A percentile compares a stretch with the other conserved stretches of the same genome.
Conservation (phyloP, 92 coral and sea anemone genomes). For the Metridium senile region DNA sequence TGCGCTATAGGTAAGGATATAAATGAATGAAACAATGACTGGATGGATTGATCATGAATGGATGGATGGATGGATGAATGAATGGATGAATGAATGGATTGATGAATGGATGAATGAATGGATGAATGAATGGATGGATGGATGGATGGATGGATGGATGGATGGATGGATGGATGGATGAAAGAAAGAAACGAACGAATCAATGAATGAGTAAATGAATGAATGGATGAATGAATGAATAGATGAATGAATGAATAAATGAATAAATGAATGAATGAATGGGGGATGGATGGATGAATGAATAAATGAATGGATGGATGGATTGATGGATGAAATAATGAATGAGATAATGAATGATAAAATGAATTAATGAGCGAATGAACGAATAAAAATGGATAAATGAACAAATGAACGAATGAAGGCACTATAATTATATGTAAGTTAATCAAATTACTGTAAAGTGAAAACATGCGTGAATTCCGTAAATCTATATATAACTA, state of each 20-base stretch:
- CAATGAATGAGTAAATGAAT: not conserved
- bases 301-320: not conserved
- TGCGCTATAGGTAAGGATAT: conserved; percentile 39
- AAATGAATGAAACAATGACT: not conserved
- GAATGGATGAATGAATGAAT: not conserved
- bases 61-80: not conserved
- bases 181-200: not conserved
- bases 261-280: not conserved
- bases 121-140: not conserved
- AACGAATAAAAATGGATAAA: too few relatives aligned
- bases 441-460: too few relatives aligned
- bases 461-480: too few relatives aligned
- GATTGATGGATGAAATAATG: not conserved
- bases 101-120: not conserved
- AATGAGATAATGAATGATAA: not conserved
- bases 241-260: not conserved
- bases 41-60: not conserved
- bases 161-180: not conserved
- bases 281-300: not conserved
- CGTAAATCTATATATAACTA: too few relatives aligned
- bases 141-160: not conserved
- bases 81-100: not conserved
- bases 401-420: not conserved
- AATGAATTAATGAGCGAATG: not conserved
- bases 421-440: too few relatives aligned